Conservation (phyloP, 2,888 invertebrate genomes). For the Timema cristinae region DNA sequence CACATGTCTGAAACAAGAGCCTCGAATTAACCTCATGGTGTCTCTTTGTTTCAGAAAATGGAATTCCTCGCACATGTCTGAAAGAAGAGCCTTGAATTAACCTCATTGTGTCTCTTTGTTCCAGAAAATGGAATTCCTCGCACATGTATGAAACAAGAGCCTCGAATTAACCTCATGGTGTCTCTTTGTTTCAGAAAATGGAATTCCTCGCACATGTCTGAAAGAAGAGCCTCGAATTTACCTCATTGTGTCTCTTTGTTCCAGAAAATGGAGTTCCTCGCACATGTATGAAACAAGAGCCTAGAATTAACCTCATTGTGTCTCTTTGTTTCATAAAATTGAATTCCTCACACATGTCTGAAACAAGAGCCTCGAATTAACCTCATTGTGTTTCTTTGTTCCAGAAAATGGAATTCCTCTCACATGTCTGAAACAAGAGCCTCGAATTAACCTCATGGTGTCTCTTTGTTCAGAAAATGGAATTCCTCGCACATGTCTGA, state of each 20-base stretch:
- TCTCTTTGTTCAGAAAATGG: conserved; percentile 35
- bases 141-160: too few relatives aligned
- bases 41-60: conserved; percentile 51
- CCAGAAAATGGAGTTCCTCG: conserved; percentile 54
- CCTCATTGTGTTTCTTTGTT: conserved; percentile 33
- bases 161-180: conserved; percentile 24
- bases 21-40: conserved; percentile 24
- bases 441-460: conserved; percentile 24
- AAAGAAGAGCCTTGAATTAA: not conserved
- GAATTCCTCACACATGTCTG: too few relatives aligned
- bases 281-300: too few relatives aligned
- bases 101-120: conserved; percentile 33
- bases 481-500: too few relatives aligned
- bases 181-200: conserved; percentile 51
- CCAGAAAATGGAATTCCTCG: conserved; percentile 54
- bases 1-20: too few relatives aligned
- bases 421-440: too few relatives aligned
- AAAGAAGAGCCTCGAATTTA: not conserved
- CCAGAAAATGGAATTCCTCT: conserved; percentile 54
- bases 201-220: too few relatives aligned
- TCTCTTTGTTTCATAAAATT: conserved; percentile 41
- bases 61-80: too few relatives aligned
- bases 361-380: not conserved
- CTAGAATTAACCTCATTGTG: conserved; percentile 24
- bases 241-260: conserved; percentile 33